A percentile compares a stretch with the other conserved stretches of the same genome.
Conservation (phyloP, 2,797 vertebrate species). For the Morelia viridis region DNA sequence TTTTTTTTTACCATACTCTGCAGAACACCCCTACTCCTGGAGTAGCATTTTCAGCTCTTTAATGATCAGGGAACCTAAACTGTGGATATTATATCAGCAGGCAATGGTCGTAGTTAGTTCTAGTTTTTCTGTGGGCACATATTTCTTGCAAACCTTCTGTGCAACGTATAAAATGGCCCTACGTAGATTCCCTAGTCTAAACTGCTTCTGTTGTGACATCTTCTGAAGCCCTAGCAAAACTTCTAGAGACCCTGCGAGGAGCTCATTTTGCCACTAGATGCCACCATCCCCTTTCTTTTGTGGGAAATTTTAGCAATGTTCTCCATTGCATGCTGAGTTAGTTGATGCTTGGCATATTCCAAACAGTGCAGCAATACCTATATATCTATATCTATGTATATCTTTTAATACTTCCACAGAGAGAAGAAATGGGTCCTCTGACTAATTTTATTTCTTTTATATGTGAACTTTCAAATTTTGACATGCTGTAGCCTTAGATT, state of each 20-base stretch:
- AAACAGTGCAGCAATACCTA: slow-evolving; percentile 30
- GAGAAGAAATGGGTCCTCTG: background rate
- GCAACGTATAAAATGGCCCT: background rate
- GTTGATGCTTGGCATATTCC: slow-evolving; percentile 40
- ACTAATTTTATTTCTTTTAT: background rate
- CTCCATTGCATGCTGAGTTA: slow-evolving; percentile 28
- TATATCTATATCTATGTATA: too few species aligned
- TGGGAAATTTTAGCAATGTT: background rate
- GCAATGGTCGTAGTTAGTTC: background rate
- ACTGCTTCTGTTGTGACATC: background rate
- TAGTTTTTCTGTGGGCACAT: background rate
- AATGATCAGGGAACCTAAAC: background rate
- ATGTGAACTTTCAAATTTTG: background rate
- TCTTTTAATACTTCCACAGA: background rate
- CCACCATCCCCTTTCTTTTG: slow-evolving; percentile 61
- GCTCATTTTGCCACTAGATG: slow-evolving; percentile 52
- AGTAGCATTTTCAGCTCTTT: background rate
- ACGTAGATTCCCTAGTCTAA: background rate
- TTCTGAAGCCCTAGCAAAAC: background rate
- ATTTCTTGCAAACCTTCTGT: background rate
- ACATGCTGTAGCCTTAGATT: background rate
- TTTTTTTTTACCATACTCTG: background rate
- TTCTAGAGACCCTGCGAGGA: background rate
- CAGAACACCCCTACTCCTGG: background rate
- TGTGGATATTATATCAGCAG: background rate